These are phyloP conservation scores for Acromyrmex echinatior DNA, from an alignment of 1,140 invertebrate genomes.

Conservation along the genomic window DNA sequence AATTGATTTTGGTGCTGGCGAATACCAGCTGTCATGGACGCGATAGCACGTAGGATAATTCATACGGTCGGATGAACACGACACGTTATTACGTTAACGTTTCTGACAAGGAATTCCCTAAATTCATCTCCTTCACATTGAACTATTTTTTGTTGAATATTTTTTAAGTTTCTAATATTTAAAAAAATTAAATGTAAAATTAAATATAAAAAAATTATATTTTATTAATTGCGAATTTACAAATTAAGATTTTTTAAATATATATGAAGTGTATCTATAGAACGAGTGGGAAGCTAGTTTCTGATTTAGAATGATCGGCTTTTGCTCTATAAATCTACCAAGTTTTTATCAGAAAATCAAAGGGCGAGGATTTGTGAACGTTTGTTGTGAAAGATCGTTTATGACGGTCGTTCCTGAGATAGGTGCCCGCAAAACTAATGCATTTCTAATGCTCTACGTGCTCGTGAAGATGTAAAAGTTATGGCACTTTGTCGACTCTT, in stretches of 20 bases:
- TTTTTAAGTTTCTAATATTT: background rate
- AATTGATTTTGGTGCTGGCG: conserved; percentile 69
- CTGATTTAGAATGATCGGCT: background rate
- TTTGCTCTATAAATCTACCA: background rate
- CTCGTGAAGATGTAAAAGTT: conserved; percentile 24
- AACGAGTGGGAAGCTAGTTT: background rate
- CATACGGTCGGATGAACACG: conserved; percentile 41
- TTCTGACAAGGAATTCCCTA: background rate
- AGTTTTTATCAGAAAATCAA: conserved; percentile 8
- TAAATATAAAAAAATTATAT: background rate
- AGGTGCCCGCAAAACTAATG: conserved; percentile 15
- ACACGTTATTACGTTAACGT: conserved; percentile 32
- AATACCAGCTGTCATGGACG: conserved; percentile 55
- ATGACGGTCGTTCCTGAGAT: conserved; percentile 3
- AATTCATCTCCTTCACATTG: too few species aligned
- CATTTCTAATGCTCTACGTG: conserved; percentile 59
- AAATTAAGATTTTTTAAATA: background rate
- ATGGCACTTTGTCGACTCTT: conserved; percentile 20
- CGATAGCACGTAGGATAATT: conserved; percentile 62
- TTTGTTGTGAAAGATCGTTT: conserved; percentile 16
- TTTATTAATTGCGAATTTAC: background rate
- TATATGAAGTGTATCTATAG: background rate
- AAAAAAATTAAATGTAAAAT: background rate
- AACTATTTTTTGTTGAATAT: background rate
- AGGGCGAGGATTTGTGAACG: conserved; percentile 8